Percentiles rank a stretch among this genome's conserved stretches.
Evolutionary conservation across 2,888 invertebrate genomes (phyloP).

Genomic region (Aphidoletes aphidimyza): DNA sequence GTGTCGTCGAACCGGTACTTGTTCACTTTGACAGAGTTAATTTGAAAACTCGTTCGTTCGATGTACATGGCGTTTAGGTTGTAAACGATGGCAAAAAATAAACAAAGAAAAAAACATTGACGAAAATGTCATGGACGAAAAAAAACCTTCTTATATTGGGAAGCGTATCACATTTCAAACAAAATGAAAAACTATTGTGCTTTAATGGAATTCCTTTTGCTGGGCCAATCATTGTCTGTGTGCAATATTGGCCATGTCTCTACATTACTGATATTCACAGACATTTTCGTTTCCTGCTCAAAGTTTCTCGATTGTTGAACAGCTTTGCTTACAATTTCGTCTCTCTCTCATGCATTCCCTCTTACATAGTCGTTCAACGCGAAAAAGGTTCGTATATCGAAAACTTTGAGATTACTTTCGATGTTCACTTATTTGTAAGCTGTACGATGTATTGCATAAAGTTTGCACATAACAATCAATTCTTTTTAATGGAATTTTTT

Average conservation of each 20-base stretch:
- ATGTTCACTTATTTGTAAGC: constrained; percentile 38
- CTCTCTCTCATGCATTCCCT: not conserved
- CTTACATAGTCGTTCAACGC: not conserved
- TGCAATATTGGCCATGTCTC: not conserved
- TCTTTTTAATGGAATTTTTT: constrained; percentile 31
- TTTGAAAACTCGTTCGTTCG: not conserved
- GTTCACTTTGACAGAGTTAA: not conserved
- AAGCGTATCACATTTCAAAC: constrained; percentile 9
- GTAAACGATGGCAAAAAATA: not conserved
- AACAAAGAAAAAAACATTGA: not conserved
- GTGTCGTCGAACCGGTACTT: not conserved
- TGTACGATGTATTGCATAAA: constrained; percentile 35
- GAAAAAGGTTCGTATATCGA: not conserved
- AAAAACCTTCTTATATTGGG: not conserved
- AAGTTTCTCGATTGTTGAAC: not conserved
- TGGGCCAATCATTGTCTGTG: not conserved
- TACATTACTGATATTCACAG: constrained; percentile 1
- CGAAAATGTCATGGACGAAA: not conserved
- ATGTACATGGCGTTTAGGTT: not conserved
- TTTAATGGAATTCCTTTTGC: constrained; percentile 14
- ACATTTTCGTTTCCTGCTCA: not conserved
- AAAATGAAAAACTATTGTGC: constrained; percentile 9
- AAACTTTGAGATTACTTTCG: constrained; percentile 17
- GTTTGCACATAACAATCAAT: constrained; percentile 25
- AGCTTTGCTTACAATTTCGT: not conserved